phyloP scores from a whole-genome alignment of 2,888 invertebrate species.

The Sphaerophoria taeniata region DNA sequence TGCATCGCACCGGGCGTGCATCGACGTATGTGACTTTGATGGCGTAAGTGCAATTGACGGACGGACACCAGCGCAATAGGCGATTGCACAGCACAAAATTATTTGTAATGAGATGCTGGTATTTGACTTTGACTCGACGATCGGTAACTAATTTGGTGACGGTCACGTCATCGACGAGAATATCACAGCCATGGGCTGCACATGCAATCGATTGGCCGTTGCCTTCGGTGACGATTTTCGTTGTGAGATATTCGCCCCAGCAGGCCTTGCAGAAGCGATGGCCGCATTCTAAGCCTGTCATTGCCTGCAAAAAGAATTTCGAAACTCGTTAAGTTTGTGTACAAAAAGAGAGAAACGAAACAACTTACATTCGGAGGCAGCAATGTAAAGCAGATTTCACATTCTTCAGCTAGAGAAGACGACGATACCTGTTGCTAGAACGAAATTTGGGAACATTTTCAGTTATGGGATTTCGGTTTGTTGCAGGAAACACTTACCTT shows the following conservation, averaged over 20 bases:
- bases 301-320: conserved; percentile 85
- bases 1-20: conserved; percentile 95
- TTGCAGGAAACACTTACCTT: conserved; percentile 84
- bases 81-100: conserved; percentile 99
- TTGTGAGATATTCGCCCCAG: conserved; percentile 98
- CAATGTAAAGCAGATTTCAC: conserved; percentile 95
- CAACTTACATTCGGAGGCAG: conserved; percentile 90
- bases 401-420: conserved; percentile 93
- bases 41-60: conserved; percentile 98
- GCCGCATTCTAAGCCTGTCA: conserved; percentile 98
- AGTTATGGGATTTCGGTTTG: background rate
- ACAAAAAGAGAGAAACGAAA: background rate
- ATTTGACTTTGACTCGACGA: conserved; percentile 94
- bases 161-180: conserved; percentile 98
- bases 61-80: conserved; percentile 98
- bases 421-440: conserved; percentile 83
- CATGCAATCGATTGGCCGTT: conserved; percentile 98
- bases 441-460: background rate
- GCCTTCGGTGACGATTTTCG: conserved; percentile 99
- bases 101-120: conserved; percentile 98
- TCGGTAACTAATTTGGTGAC: conserved; percentile 96
- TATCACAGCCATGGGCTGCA: conserved; percentile 98
- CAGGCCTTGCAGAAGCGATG: conserved; percentile 97
- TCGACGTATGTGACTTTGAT: conserved; percentile 96
- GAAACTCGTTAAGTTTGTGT: background rate